Base-by-base conservation (phyloP, 2,888 invertebrate genomes). In the Eucera pruinosa region DNA sequence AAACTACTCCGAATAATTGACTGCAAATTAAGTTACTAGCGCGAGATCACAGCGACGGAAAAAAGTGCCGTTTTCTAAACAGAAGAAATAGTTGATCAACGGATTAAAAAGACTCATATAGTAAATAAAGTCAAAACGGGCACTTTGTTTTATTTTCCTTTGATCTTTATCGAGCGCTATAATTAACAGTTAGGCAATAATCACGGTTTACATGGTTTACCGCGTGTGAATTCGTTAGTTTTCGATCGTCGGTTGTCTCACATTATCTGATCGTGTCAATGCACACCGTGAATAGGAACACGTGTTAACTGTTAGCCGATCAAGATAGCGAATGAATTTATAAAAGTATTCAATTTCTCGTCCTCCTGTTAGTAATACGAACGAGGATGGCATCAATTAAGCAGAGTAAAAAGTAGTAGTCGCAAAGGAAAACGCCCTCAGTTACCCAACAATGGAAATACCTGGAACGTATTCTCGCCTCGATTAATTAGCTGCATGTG, bases 221-320 rank as follows among this genome's bases (percentile, higher is more conserved):
- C 11, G 33, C 11, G 43, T 13, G 20, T 30, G 27, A 67, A 52
- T 27, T 52, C 43, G 18, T 20, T 18, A 11, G 11, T 52, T 27
- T 27, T 13, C 23, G 36, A 50, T 60, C 47, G 57, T 48, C 15
- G 5, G 23, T 33, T 61, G 20, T 27, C 4, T 11, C n/a, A 7
- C 20, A n/a, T 15, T 72, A 72, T 72, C 72, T 60, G 72, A 72
- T 72, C 43, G 60, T 72, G 72, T 54, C 72, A 60, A 58, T 69
- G 71, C 25, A 9, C 57, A 58, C 18, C 5, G 36, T 27, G 25
- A 23, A 43, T 30, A 20, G 13, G n/a, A 60, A 30, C 30, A 11
- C 25, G 27, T 18, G 9, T 25, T 43, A 6, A 2, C 11, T 36
- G 11, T 25, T 7, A 25, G 2, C 11, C 27, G 50, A 68, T 60